Evolutionary conservation across 2,113 vertebrate species (phyloP).

Genomic region (Sarotherodon lohbergeri): DNA sequence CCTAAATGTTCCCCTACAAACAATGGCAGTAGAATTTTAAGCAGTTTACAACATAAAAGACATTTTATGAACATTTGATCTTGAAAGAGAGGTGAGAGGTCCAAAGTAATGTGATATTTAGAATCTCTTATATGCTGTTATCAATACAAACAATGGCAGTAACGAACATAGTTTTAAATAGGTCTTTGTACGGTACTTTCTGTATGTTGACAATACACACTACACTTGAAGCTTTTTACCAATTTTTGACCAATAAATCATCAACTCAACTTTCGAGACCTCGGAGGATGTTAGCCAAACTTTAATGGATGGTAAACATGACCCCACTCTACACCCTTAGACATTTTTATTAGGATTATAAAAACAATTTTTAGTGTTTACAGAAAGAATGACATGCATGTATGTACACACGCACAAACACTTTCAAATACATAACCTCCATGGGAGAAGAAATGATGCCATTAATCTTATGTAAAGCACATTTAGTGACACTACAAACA

Average conservation of each 20-base stretch:
- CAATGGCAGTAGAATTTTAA: neutral
- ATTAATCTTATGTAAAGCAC: constrained; percentile 36
- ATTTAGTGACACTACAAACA: constrained; percentile 42
- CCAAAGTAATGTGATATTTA: neutral
- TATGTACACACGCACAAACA: neutral
- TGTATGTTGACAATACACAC: neutral
- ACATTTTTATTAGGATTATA: neutral
- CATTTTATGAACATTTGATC: neutral
- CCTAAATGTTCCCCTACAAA: neutral
- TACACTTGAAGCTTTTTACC: neutral
- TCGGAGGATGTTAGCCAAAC: neutral
- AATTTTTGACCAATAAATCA: neutral
- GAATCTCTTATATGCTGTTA: neutral
- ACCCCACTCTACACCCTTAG: neutral
- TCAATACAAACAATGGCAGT: neutral
- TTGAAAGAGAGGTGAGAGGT: neutral
- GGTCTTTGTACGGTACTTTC: neutral
- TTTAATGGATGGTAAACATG: neutral
- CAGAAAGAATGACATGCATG: neutral
- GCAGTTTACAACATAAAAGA: neutral
- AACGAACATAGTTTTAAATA: neutral
- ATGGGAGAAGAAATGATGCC: constrained; percentile 17
- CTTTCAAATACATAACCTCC: neutral
- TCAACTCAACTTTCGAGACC: neutral
- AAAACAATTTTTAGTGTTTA: neutral